phyloP scores from a whole-genome alignment of 1,140 invertebrate genomes.

The Dendrolimus punctatus region DNA sequence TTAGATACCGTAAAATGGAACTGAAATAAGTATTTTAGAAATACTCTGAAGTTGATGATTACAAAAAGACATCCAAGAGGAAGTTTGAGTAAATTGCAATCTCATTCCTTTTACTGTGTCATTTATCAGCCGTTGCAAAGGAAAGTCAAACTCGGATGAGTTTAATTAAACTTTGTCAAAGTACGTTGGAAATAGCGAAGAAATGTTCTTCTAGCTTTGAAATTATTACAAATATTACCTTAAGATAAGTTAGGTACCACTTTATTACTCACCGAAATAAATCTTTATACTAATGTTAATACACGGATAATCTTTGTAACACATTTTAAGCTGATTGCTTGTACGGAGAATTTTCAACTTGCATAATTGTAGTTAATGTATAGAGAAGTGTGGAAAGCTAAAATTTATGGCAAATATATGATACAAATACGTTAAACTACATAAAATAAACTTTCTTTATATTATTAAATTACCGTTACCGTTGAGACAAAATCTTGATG shows the following conservation, averaged over 20 bases:
- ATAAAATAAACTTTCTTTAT: too few species aligned
- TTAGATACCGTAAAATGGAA: neutral
- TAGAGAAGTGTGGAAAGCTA: too few species aligned
- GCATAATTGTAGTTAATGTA: neutral
- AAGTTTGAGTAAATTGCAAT: constrained; percentile 7
- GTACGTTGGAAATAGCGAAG: neutral
- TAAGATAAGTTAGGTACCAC: too few species aligned
- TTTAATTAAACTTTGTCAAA: constrained; percentile 15
- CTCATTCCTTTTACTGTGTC: constrained; percentile 3
- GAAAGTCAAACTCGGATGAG: neutral
- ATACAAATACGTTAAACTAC: too few species aligned
- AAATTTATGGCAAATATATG: too few species aligned
- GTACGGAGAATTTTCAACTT: neutral
- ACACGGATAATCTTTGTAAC: neutral
- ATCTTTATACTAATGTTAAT: too few species aligned
- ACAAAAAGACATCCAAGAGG: neutral
- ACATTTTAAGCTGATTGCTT: neutral
- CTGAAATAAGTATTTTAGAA: neutral
- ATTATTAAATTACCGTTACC: too few species aligned
- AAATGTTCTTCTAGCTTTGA: too few species aligned
- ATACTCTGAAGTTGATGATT: too few species aligned
- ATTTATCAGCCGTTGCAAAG: neutral
- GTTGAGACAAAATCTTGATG: too few species aligned
- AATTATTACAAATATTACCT: too few species aligned
- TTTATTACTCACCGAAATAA: neutral